Evolutionary conservation across 2,113 vertebrate genomes (phyloP), one percentile per base, ranked within the genome.

Genomic region (Rana temporaria): DNA sequence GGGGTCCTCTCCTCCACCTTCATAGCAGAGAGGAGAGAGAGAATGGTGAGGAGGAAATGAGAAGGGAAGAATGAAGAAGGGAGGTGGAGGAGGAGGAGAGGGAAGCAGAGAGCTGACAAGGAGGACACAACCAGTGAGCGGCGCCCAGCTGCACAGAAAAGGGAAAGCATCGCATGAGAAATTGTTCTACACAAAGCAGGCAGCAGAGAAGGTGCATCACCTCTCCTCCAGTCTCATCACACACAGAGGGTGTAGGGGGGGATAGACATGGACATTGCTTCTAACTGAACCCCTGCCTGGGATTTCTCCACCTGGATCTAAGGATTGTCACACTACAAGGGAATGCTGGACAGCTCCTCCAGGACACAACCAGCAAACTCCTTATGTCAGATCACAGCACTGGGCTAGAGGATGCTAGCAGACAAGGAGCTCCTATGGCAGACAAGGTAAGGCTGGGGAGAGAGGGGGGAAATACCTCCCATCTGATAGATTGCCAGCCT

Each of bases 131-230:
- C 80, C 80, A 82, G 79, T 82, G 79, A 81, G 79, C 65, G 79
- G 70, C 67, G 68, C 68, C 34, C 26, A 72, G 68, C 79, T 56
- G 56, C 30, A 82, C 79, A 74, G 79, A 82, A 74, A 74, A 67
- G 71, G 24, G 71, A 82, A 82, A 82, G 71, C 71, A 68, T 74
- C 75, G 80, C 62, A 82, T 55, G 80, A 75, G 53, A 52, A 75
- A 82, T 82, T 75, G 70, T 66, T 75, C 26, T 74, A 82, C 80
- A 82, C 70, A 82, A 42, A 75, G 24, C 79, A 82, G 63, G 71
- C 26, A 30, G 14, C 80, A 81, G 68, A 59, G 64, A 75, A 82
- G 80, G 71, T 75, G 63, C 71, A 82, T 82, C 80, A 75, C 80
- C 62, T 82, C 53, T 26, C 48, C 63, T 67, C 70, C 80, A 42